A percentile compares a stretch with the other conserved stretches of the same genome.
phyloP scores from a whole-genome alignment of 2,888 invertebrate genomes.

The Melinopterus prodromus region DNA sequence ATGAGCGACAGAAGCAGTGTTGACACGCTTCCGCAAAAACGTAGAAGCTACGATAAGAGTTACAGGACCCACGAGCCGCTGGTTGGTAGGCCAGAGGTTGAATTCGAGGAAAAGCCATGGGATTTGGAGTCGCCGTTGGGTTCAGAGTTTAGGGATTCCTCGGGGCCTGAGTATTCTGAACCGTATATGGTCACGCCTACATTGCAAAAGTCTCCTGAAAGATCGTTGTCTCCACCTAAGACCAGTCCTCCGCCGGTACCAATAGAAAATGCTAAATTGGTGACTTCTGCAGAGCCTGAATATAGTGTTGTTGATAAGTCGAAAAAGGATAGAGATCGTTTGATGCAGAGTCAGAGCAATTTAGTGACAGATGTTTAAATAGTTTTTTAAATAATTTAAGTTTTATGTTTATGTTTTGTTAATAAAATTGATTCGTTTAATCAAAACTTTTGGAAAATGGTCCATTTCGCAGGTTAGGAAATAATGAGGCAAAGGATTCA shows the following conservation, averaged over 20 bases:
- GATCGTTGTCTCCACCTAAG: conserved; percentile 17
- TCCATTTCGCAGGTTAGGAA: conserved; percentile 58
- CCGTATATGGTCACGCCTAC: conserved; percentile 22
- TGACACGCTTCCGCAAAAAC: conserved; percentile 63
- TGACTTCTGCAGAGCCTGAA: conserved; percentile 26
- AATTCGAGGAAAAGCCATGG: conserved; percentile 84
- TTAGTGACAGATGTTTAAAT: conserved; percentile 54
- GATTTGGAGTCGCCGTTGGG: conserved; percentile 66
- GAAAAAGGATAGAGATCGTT: conserved; percentile 42
- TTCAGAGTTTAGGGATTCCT: conserved; percentile 36
- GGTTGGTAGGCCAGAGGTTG: conserved; percentile 72
- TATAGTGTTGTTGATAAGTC: conserved; percentile 45
- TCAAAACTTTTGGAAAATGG: conserved; percentile 44
- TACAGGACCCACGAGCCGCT: conserved; percentile 88
- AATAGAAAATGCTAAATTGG: not conserved
- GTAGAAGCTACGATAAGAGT: conserved; percentile 79
- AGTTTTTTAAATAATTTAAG: conserved; percentile 20
- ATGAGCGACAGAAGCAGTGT: conserved; percentile 48
- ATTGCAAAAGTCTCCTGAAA: not conserved
- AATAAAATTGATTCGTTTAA: conserved; percentile 34
- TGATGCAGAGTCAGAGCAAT: conserved; percentile 53
- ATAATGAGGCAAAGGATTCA: conserved; percentile 42
- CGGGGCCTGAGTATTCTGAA: conserved; percentile 31
- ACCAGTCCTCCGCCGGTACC: conserved; percentile 15
- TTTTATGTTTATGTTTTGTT: conserved; percentile 32